phyloP scores from a whole-genome alignment of 2,797 vertebrate species.

The Microctenopoma steveboyesi region DNA sequence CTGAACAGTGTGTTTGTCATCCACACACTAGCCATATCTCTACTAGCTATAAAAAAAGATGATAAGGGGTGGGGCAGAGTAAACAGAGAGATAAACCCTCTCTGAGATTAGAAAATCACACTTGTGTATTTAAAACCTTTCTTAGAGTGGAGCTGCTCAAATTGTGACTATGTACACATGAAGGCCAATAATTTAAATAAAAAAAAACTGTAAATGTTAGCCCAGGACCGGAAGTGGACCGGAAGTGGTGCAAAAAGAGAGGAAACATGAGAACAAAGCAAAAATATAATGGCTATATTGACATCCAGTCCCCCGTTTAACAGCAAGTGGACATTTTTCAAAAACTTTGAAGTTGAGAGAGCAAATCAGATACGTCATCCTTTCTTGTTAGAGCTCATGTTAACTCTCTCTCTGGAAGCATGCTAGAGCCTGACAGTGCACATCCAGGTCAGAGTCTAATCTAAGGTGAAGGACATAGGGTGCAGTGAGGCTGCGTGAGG shows the following conservation, averaged over 20 bases:
- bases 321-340: slow-evolving; percentile 21
- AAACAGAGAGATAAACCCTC: slow-evolving; percentile 28
- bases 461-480: slow-evolving; percentile 62
- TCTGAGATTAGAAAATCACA: background rate
- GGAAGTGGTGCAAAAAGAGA: too few species aligned
- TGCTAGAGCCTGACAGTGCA: slow-evolving; percentile 40
- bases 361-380: too few species aligned
- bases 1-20: slow-evolving; percentile 26
- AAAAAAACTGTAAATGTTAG: too few species aligned
- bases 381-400: slow-evolving; percentile 31
- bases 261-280: too few species aligned
- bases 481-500: slow-evolving; percentile 50
- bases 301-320: slow-evolving; percentile 4
- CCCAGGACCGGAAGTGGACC: too few species aligned
- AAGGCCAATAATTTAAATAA: background rate
- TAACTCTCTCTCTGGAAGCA: slow-evolving; percentile 50
- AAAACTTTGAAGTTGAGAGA: too few species aligned
- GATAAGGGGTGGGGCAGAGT: slow-evolving; percentile 4
- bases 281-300: background rate
- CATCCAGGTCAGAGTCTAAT: slow-evolving; percentile 58
- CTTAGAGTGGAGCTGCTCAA: slow-evolving; percentile 13
- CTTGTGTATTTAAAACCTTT: slow-evolving; percentile 35
- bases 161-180: slow-evolving; percentile 9
- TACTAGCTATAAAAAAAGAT: slow-evolving; percentile 32
- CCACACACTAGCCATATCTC: slow-evolving; percentile 6